Evolutionary conservation across 2,797 vertebrate species (phyloP).

Genomic region (Sandelia bainsii): DNA sequence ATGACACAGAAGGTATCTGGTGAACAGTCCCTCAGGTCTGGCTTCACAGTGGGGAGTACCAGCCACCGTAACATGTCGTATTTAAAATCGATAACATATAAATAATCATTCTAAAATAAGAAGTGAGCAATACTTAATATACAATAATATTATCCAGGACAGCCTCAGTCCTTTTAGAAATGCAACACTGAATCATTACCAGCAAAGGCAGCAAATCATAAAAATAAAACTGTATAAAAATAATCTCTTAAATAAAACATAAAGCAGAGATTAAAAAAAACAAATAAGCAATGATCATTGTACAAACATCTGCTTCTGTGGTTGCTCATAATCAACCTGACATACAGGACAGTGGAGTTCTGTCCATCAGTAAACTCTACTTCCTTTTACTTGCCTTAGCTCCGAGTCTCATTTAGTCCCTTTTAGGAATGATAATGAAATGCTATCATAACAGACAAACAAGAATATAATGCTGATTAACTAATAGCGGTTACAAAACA

Average conservation of each 20-base stretch:
- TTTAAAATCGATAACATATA: conserved; percentile 32
- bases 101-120: conserved; percentile 20
- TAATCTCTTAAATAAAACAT: conserved; percentile 60
- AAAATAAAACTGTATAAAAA: conserved; percentile 62
- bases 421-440: conserved; percentile 30
- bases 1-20: conserved; percentile 14
- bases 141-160: conserved; percentile 2
- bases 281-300: conserved; percentile 51
- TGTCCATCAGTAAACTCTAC: neutral
- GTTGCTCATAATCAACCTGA: conserved; percentile 4
- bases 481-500: neutral
- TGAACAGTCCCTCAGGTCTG: conserved; percentile 26
- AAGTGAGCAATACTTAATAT: conserved; percentile 8
- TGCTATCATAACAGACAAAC: neutral
- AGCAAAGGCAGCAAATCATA: conserved; percentile 52
- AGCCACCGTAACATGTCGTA: conserved; percentile 10
- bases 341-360: neutral
- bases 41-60: conserved; percentile 1
- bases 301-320: conserved; percentile 40
- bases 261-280: conserved; percentile 22
- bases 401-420: conserved; percentile 14
- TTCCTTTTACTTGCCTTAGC: conserved; percentile 13
- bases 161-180: conserved; percentile 15
- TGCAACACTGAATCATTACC: conserved; percentile 33
- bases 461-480: neutral